Evolutionary conservation across 2,888 invertebrate species (phyloP).

Genomic region (Agriopis marginaria): DNA sequence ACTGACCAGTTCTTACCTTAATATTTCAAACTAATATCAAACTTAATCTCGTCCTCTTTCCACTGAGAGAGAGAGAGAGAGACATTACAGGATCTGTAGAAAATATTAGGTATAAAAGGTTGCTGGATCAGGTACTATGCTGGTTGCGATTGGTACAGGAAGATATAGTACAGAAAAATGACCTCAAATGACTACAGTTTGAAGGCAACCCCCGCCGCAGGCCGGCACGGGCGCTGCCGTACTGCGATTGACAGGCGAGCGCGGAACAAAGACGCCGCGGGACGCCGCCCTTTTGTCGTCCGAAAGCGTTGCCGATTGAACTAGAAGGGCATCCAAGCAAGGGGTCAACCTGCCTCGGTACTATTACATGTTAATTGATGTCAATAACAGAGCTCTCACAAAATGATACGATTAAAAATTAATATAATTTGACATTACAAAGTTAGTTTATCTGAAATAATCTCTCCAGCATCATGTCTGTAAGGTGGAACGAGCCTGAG

Average conservation of each 20-base stretch:
- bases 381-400: not conserved
- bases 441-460: not conserved
- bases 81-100: no score
- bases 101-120: no score
- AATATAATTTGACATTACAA: not conserved
- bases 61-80: no score
- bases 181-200: no score
- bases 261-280: slow-evolving; percentile 37
- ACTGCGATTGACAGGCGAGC: slow-evolving; percentile 40
- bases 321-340: not conserved
- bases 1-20: no score
- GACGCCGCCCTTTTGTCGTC: slow-evolving; percentile 35
- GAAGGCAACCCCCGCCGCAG: not conserved
- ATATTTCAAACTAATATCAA: no score
- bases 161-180: no score
- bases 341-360: not conserved
- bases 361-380: not conserved
- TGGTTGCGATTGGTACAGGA: no score
- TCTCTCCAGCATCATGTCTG: not conserved
- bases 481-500: not conserved
- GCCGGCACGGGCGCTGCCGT: not conserved
- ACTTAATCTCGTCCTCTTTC: no score
- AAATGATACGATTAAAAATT: no score
- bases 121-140: no score
- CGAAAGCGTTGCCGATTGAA: slow-evolving; percentile 13